phyloP scores from a whole-genome alignment of 2,888 invertebrate species.

The Phortica magna region DNA sequence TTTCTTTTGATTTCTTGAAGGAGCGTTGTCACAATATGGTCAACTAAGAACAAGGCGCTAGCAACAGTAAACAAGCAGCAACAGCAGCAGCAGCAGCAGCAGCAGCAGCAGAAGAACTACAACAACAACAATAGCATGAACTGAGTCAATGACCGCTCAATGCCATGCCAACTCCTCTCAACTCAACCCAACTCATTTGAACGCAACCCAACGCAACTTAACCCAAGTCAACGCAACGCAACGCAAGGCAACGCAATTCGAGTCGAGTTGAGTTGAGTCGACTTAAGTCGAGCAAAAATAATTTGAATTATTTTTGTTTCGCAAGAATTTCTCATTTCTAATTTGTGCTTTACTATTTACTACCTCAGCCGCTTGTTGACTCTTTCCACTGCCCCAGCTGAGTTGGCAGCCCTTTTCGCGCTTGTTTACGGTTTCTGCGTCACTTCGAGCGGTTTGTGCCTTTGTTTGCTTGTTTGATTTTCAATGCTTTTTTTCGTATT shows the following conservation, averaged over 20 bases:
- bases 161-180: background rate
- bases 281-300: background rate
- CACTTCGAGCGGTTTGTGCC: background rate
- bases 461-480: background rate
- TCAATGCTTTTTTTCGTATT: background rate
- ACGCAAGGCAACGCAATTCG: background rate
- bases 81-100: background rate
- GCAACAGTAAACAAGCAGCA: background rate
- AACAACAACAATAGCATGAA: background rate
- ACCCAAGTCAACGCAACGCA: background rate
- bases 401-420: background rate
- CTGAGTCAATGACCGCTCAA: background rate
- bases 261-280: background rate
- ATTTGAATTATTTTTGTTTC: no score
- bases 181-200: no score
- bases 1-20: constrained; percentile 25
- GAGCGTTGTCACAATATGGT: no score
- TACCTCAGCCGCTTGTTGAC: background rate
- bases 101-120: background rate
- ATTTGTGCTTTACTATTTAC: background rate
- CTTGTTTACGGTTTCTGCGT: background rate
- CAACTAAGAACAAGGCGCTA: background rate
- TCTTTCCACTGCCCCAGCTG: background rate
- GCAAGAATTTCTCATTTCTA: no score
- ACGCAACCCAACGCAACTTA: no score